phyloP scores from a whole-genome alignment of 2,888 invertebrate species.

The Himalopsyche tibetana region DNA sequence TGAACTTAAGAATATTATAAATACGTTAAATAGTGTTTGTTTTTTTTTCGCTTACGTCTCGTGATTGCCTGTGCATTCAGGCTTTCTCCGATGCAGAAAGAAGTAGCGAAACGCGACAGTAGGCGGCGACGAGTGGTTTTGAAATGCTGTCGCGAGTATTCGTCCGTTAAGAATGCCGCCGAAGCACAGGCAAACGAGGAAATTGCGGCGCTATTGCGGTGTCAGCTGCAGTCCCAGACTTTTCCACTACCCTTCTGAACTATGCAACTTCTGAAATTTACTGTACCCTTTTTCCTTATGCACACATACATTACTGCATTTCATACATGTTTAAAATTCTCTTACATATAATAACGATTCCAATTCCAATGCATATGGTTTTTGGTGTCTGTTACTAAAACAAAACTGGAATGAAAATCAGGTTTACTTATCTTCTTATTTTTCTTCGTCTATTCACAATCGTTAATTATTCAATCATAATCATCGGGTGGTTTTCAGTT shows the following conservation, averaged over 20 bases:
- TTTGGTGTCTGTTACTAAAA: too few species aligned
- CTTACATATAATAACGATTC: not conserved
- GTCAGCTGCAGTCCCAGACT: slow-evolving; percentile 54
- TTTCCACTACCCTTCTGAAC: not conserved
- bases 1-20: too few species aligned
- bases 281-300: slow-evolving; percentile 28
- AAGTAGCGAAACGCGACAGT: slow-evolving; percentile 1
- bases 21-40: not conserved
- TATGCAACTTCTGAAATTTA: not conserved
- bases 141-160: slow-evolving; percentile 45
- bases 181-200: slow-evolving; percentile 53
- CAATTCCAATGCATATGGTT: too few species aligned
- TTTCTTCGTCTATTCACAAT: too few species aligned
- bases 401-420: too few species aligned
- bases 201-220: slow-evolving; percentile 54
- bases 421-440: too few species aligned
- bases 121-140: slow-evolving; percentile 46
- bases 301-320: slow-evolving; percentile 22
- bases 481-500: too few species aligned
- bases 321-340: not conserved
- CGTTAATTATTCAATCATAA: too few species aligned
- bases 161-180: slow-evolving; percentile 35
- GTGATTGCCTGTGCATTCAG: not conserved
- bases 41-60: not conserved
- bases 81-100: not conserved